phyloP scores from a whole-genome alignment of 2,797 vertebrate species.

The Choloepus didactylus region DNA sequence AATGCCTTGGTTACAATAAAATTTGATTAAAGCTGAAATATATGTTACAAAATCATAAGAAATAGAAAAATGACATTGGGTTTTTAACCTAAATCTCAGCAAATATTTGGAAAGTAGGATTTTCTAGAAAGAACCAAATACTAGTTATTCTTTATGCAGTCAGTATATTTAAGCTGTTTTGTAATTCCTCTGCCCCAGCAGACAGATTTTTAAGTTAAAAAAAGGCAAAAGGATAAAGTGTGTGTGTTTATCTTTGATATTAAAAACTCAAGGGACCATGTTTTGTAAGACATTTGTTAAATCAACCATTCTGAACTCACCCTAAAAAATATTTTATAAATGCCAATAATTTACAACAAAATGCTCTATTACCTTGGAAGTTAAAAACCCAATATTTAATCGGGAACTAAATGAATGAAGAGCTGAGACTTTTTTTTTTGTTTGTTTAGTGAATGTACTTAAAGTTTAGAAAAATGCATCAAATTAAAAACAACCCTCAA shows the following conservation, averaged over 20 bases:
- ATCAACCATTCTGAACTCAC: conserved; percentile 57
- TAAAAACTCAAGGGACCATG: conserved; percentile 14
- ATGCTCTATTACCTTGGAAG: conserved; percentile 60
- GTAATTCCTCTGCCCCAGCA: conserved; percentile 44
- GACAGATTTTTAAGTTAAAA: conserved; percentile 65
- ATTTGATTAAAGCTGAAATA: conserved; percentile 77
- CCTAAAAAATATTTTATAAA: conserved; percentile 61
- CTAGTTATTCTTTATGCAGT: conserved; percentile 35
- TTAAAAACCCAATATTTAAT: conserved; percentile 76
- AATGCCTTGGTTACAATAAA: conserved; percentile 67
- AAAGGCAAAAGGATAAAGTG: background rate
- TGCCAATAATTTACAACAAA: conserved; percentile 52
- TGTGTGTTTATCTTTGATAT: conserved; percentile 31
- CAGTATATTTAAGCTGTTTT: conserved; percentile 63
- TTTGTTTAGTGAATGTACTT: conserved; percentile 83
- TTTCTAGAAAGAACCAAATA: conserved; percentile 69
- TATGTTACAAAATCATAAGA: conserved; percentile 57
- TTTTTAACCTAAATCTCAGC: conserved; percentile 73
- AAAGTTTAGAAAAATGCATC: conserved; percentile 84
- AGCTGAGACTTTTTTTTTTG: conserved; percentile 42
- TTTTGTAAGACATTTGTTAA: conserved; percentile 63
- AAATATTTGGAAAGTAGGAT: conserved; percentile 61
- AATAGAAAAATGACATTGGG: conserved; percentile 49
- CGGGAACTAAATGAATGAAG: conserved; percentile 77
- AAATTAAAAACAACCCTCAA: conserved; percentile 88